Evolutionary conservation across 2,113 vertebrate species (phyloP), one percentile per base, ranked within the genome.

Genomic region (Carassius gibelio): DNA sequence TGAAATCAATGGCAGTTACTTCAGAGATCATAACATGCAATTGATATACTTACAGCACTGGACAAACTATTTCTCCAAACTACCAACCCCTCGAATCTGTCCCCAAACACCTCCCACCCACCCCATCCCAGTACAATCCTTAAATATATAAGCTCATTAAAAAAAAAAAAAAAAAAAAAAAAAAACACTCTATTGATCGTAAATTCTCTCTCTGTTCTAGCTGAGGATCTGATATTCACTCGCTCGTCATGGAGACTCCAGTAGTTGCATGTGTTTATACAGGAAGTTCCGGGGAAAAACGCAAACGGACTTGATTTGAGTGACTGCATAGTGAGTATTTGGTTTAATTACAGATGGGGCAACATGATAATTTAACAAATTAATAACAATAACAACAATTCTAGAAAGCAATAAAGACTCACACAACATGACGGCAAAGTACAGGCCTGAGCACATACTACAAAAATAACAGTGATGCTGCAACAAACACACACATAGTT

Each of bases 271-370:
- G 42, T 68, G 21, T 84, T 21, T 87, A 83, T 87, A 92, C 88
- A 90, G 30, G 81, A 88, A 84, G 77, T 88, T 84, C 62, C 42
- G 84, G 42, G 50, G 87, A 11, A 81, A 90, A n/a, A 23, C n/a
- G 89, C 89, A 89, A 92, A 91, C 90, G 81, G 89, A 91, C 86
- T 88, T 87, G 91, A 88, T 91, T 88, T 91, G 88, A 93, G 91
- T 88, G 93, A 93, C 93, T 95, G 94, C 94, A 95, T 95, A 95
- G 94, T 94, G 92, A 90, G 92, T 94, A 93, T 95, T 94, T 95
- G 94, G 94, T 95, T 93, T 93, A 94, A 88, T 92, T 94, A 95
- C 93, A 95, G 88, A 94, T 94, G 91, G 88, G 82, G 64, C 76
- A 42, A 42, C 19, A 79, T n/a, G 21, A 78, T n/a, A 9, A 45